A percentile compares a stretch with the other conserved stretches of the same genome.
These are phyloP conservation scores for Chanos chanos DNA, from an alignment of 2,797 vertebrate genomes.

Conservation along the genomic window DNA sequence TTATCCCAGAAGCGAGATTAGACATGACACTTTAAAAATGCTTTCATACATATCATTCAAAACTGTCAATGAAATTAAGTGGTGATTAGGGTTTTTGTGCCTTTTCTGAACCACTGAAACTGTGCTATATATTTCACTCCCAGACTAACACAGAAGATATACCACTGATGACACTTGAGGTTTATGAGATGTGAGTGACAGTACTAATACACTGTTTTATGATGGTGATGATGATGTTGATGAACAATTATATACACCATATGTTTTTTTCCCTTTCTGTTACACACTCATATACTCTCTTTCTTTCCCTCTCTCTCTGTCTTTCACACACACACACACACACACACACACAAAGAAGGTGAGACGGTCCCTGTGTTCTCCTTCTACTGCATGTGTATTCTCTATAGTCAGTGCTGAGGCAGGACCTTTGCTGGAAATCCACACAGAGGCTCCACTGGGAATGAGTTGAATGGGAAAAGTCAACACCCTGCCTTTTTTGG, in stretches of 20 bases:
- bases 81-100: constrained; percentile 25
- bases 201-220: constrained; percentile 43
- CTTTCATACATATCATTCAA: constrained; percentile 18
- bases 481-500: constrained; percentile 23
- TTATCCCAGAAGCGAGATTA: constrained; percentile 33
- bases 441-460: constrained; percentile 38
- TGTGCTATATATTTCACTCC: constrained; percentile 44
- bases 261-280: constrained; percentile 52
- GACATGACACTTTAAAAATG: too few relatives aligned
- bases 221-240: constrained; percentile 44
- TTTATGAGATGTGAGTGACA: constrained; percentile 41
- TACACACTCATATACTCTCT: constrained; percentile 53
- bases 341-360: constrained; percentile 29
- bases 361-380: constrained; percentile 57
- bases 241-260: constrained; percentile 68
- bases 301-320: too few relatives aligned
- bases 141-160: constrained; percentile 51
- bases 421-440: constrained; percentile 33
- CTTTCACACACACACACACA: constrained; percentile 41
- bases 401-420: constrained; percentile 7
- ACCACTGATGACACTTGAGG: constrained; percentile 43
- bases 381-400: constrained; percentile 5
- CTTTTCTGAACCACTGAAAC: constrained; percentile 42
- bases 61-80: constrained; percentile 16
- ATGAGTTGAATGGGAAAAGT: constrained; percentile 48